A percentile compares a stretch with the other conserved stretches of the same genome.
phyloP scores from a whole-genome alignment of 2,888 invertebrate species.

The Caenorhabditis sulstoni region DNA sequence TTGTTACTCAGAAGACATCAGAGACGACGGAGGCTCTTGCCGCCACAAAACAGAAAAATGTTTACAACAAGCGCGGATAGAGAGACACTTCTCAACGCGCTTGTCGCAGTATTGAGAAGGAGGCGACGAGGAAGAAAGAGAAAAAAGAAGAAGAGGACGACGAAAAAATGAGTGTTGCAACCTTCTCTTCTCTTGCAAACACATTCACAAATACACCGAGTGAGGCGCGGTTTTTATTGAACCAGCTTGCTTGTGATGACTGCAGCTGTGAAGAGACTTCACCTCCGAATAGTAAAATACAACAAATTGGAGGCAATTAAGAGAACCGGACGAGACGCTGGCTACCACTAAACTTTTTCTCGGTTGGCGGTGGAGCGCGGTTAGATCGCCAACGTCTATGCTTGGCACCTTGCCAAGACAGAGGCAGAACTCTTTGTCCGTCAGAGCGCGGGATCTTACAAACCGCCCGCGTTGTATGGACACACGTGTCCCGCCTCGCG shows the following conservation, averaged over 20 bases:
- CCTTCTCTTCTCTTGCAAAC: background rate
- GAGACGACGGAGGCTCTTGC: background rate
- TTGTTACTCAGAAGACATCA: background rate
- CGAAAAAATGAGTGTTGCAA: background rate
- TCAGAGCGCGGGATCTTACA: too few species aligned
- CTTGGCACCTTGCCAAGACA: too few species aligned
- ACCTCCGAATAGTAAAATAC: background rate
- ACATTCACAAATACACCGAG: background rate
- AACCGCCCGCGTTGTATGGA: too few species aligned
- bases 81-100: background rate
- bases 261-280: background rate
- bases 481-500: too few species aligned
- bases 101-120: background rate
- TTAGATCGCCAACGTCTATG: too few species aligned
- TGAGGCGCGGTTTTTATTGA: background rate
- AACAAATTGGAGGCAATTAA: constrained; percentile 42
- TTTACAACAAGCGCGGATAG: constrained; percentile 22
- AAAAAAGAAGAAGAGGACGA: background rate
- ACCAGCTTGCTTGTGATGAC: constrained; percentile 1
- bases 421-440: too few species aligned
- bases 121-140: background rate
- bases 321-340: background rate
- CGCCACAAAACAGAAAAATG: constrained; percentile 36
- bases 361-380: too few species aligned
- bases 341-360: too few species aligned